phyloP scores from a whole-genome alignment of 1,140 invertebrate species.

The Cherax destructor region DNA sequence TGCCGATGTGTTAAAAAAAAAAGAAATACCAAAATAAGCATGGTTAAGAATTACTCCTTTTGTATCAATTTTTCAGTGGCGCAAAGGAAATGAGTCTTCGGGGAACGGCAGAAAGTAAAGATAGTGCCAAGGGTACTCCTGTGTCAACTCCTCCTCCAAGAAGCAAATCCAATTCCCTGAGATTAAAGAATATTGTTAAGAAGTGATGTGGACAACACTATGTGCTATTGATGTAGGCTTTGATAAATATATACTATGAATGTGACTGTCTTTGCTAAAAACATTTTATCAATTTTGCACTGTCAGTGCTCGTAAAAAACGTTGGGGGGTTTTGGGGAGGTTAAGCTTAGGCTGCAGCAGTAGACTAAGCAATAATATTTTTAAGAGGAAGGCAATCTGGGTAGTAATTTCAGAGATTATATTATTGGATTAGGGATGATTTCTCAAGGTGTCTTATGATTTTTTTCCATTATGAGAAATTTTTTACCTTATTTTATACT shows the following conservation, averaged over 20 bases:
- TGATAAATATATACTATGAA: not conserved
- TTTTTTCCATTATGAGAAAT: not conserved
- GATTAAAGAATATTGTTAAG: slow-evolving; percentile 47
- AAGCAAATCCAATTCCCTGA: slow-evolving; percentile 46
- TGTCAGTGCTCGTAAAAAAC: not conserved
- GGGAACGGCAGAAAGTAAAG: not conserved
- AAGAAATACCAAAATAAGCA: too few species aligned
- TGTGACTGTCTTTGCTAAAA: too few species aligned
- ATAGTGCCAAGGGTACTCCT: slow-evolving; percentile 1
- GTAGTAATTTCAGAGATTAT: not conserved
- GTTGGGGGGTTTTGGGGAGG: too few species aligned
- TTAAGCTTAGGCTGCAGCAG: too few species aligned
- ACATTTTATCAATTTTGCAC: not conserved
- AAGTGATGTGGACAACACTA: slow-evolving; percentile 20
- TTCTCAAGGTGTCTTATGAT: not conserved
- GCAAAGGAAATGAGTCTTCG: slow-evolving; percentile 50
- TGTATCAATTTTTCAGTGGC: slow-evolving; percentile 14
- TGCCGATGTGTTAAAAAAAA: too few species aligned
- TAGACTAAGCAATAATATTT: too few species aligned
- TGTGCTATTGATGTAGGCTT: not conserved
- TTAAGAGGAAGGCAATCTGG: not conserved
- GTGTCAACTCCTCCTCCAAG: slow-evolving; percentile 20
- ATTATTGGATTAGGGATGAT: not conserved
- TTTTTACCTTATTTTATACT: not conserved
- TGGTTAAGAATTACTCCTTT: too few species aligned